Percentiles rank a stretch among this genome's conserved stretches.
phyloP scores from a whole-genome alignment of 2,888 invertebrate genomes.

The Meiosimyza decipiens region DNA sequence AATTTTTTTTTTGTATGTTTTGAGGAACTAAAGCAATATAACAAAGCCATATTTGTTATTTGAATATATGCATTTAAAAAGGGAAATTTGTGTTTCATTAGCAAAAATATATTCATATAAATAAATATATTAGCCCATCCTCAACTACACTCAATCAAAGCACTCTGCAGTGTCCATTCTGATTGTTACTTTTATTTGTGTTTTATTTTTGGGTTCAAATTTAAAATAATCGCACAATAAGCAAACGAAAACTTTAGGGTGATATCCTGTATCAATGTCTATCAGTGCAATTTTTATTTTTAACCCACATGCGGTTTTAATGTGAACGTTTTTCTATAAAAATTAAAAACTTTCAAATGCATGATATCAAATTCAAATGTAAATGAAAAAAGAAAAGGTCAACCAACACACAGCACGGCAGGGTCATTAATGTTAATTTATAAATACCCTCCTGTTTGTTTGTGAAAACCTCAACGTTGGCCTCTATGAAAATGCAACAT shows the following conservation, averaged over 20 bases:
- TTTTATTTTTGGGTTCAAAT: slow-evolving; percentile 25
- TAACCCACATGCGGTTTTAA: slow-evolving; percentile 27
- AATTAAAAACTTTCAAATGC: slow-evolving; percentile 31
- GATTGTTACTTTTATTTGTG: slow-evolving; percentile 2
- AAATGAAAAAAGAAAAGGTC: slow-evolving; percentile 24
- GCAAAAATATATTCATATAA: too few species aligned
- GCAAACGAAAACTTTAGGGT: not conserved
- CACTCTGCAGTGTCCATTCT: not conserved
- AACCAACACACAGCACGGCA: slow-evolving; percentile 5
- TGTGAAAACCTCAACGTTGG: slow-evolving; percentile 1
- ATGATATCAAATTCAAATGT: slow-evolving; percentile 20
- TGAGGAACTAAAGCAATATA: too few species aligned
- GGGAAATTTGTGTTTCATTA: too few species aligned
- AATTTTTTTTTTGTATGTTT: too few species aligned
- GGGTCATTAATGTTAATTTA: slow-evolving; percentile 35
- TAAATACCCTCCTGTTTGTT: slow-evolving; percentile 19
- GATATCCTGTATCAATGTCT: not conserved
- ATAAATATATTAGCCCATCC: not conserved
- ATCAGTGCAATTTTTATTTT: not conserved
- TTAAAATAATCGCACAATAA: slow-evolving; percentile 2
- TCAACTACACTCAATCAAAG: slow-evolving; percentile 1
- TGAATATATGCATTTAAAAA: too few species aligned
- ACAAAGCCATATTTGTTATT: too few species aligned
- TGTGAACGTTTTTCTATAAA: slow-evolving; percentile 24
- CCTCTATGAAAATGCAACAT: not conserved